Base-by-base conservation (phyloP, 1,140 invertebrate genomes). In the Leptinotarsa defecta region DNA sequence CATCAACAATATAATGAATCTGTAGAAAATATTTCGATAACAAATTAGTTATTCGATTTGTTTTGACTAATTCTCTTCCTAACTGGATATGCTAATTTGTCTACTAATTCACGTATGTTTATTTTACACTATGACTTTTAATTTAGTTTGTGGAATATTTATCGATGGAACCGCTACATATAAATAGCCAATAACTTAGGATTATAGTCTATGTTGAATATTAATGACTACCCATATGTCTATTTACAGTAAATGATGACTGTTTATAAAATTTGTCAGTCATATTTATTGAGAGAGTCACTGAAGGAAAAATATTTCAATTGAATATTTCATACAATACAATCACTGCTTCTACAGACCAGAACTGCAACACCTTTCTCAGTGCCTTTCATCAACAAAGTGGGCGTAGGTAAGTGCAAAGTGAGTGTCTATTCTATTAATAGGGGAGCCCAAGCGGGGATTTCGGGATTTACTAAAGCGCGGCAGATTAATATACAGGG, bases 161-260 rank as follows among this genome's bases (percentile, higher is more conserved):
- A 57, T 57, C n/a, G 52, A 57, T 57, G 15, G 13, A 57, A 57
- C 52, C 52, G 52, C 15, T 57, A 57, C 52, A 57, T 57, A 57
- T 57, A 57, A 57, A 57, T 57, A 57, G 52, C 13, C 52, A 57
- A 57, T 57, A 57, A 57, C 17, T 57, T 57, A 57, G 13, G 17
- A 57, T 57, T 57, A 57, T 19, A 57, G 17, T 57, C 52, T 2
- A 57, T 19, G 52, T 17, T 57, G n/a, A 57, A 57, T 57, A 15
- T 5, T 17, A 57, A 57, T 19, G 52, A 57, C 52, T 3, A 57
- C 52, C 52, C 17, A n/a, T 57, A 57, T n/a, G 52, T 57, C 17
- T 57, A 57, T 57, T 57, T n/a, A 57, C 52, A 5, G 52, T 57
- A n/a, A 57, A 57, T 57, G n/a, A 57, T 57, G 52, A 57, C 52